These are phyloP conservation scores for Cartodere bifasciata DNA, from an alignment of 2,888 invertebrate species.

Conservation along the genomic window DNA sequence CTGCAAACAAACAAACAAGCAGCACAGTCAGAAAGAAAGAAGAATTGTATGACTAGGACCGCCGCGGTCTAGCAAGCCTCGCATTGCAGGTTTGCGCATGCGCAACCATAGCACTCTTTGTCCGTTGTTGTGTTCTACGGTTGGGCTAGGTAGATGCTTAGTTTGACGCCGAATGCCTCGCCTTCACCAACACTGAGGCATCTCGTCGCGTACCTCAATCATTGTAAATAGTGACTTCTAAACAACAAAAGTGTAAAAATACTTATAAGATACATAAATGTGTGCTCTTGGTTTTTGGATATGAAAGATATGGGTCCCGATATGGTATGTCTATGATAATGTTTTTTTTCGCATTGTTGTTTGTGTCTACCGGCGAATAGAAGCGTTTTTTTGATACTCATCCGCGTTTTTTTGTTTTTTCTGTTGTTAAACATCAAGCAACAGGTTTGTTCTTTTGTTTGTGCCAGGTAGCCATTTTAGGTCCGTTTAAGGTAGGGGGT, in stretches of 20 bases:
- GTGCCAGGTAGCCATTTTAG: constrained; percentile 49
- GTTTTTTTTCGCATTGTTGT: constrained; percentile 7
- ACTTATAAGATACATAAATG: constrained; percentile 15
- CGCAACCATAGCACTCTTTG: constrained; percentile 19
- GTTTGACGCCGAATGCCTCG: constrained; percentile 30
- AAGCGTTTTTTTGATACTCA: constrained; percentile 3
- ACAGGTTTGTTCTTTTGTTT: constrained; percentile 46
- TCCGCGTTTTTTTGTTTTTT: constrained; percentile 9
- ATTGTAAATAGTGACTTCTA: constrained; percentile 25
- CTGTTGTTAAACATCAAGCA: constrained; percentile 29
- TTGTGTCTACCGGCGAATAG: background rate
- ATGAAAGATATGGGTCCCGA: constrained; percentile 74
- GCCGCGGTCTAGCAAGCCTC: constrained; percentile 16
- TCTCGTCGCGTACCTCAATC: too few species aligned
- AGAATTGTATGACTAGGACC: too few species aligned
- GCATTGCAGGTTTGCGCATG: constrained; percentile 27
- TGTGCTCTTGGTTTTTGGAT: constrained; percentile 33
- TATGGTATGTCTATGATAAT: constrained; percentile 42
- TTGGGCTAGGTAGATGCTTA: constrained; percentile 24
- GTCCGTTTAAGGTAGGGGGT: constrained; percentile 28
- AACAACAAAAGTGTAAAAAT: constrained; percentile 14
- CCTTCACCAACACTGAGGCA: too few species aligned
- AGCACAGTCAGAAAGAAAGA: too few species aligned
- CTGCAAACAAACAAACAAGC: constrained; percentile 1
- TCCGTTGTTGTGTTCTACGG: constrained; percentile 21